phyloP scores from a whole-genome alignment of 2,113 vertebrate species.

The Suricata suricatta region DNA sequence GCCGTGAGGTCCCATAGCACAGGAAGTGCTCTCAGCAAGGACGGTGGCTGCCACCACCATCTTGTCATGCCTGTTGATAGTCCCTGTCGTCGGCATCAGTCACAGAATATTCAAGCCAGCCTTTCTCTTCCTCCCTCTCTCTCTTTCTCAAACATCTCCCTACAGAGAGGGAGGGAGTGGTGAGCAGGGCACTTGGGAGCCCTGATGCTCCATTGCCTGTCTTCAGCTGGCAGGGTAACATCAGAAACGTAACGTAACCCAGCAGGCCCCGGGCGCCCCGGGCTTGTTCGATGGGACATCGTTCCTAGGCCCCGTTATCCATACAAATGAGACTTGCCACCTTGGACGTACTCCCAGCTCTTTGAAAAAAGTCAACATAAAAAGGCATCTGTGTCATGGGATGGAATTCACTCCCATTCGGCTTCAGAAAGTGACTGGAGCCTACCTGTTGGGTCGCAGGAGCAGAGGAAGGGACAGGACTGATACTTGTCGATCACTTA shows the following conservation, averaged over 20 bases:
- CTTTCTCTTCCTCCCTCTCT: neutral
- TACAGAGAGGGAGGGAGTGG: neutral
- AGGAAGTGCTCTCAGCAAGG: fast-evolving
- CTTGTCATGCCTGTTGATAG: fast-evolving
- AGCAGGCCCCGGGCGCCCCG: neutral
- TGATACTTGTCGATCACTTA: neutral
- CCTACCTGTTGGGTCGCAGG: neutral
- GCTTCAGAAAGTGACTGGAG: neutral
- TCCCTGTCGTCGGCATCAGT: fast-evolving
- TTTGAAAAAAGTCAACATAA: neutral
- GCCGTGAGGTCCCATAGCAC: fast-evolving
- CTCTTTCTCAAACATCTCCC: neutral
- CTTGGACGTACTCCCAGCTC: neutral
- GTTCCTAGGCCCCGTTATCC: neutral
- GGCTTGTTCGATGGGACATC: neutral
- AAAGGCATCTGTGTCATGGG: neutral
- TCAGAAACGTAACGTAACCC: neutral
- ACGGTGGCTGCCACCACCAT: fast-evolving
- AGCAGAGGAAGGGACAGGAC: neutral
- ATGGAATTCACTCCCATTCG: neutral
- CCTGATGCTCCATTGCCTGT: neutral
- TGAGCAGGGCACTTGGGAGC: neutral
- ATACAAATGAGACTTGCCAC: neutral
- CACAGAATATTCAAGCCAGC: neutral
- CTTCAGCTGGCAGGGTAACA: neutral